These are phyloP conservation scores for Apostichopus parvimensis DNA, from an alignment of 35 echinoderm and acorn worm genomes.

Conservation along the genomic window DNA sequence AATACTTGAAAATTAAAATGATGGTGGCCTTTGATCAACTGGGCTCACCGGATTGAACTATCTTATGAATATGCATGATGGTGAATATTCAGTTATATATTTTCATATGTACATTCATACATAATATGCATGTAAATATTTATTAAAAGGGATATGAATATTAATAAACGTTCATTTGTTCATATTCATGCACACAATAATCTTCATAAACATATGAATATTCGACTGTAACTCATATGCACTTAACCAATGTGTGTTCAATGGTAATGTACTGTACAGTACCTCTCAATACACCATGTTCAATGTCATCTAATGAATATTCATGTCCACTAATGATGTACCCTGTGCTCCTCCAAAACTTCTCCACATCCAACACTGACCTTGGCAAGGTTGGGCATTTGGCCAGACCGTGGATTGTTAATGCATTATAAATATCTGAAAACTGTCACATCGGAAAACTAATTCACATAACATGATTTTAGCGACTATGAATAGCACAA, in stretches of 20 bases:
- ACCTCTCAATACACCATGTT: slow-evolving; percentile 83
- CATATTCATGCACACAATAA: background rate
- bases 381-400: slow-evolving; percentile 42
- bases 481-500: no score
- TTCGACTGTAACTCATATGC: background rate
- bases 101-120: no score
- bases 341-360: slow-evolving; percentile 73
- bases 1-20: no score
- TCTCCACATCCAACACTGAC: slow-evolving; percentile 76
- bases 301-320: slow-evolving; percentile 90
- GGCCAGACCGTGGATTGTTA: slow-evolving; percentile 59
- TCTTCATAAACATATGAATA: background rate
- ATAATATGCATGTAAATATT: background rate
- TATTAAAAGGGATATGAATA: slow-evolving; percentile 56
- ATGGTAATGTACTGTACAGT: background rate
- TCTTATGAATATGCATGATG: no score
- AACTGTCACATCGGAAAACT: background rate
- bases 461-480: no score
- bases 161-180: background rate
- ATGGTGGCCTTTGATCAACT: no score
- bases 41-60: no score
- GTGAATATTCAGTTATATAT: no score
- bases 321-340: slow-evolving; percentile 77
- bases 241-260: background rate
- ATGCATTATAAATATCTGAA: slow-evolving; percentile 58